Evolutionary conservation across 2,797 vertebrate species (phyloP), one percentile per base, ranked within the genome.

Genomic region (Octomys mimax): DNA sequence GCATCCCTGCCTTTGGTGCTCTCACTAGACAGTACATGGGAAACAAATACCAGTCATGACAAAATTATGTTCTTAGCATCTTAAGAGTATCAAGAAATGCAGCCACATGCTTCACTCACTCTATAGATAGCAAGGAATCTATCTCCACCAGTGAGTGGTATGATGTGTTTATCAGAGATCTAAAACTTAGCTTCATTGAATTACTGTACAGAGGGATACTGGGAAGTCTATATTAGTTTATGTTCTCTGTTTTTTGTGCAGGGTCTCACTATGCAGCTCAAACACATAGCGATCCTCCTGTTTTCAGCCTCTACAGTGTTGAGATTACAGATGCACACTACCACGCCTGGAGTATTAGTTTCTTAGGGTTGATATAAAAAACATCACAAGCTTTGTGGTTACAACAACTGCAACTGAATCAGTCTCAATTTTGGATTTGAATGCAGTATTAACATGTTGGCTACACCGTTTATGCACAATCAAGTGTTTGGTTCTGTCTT

Each of bases 21-120:
- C 39, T 87, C 18, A 42, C 16, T 89, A 54, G 39, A 71, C 49
- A 93, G 80, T 82, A 46, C 36, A 85, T 61, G 21, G 10, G 28
- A 82, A 92, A 94, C 66, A 93, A 89, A 73, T 52, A 85, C 36
- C 9, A 86, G 33, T n/a, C 16, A 66, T n/a, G 13, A 75, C 54
- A 42, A 61, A 79, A 26, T 79, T 46, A 87, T 62, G 2, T 52
- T 91, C 26, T 57, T 52, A 36, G 61, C 11, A 79, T 31, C 61
- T 49, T 57, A 52, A 42, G 33, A 93, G 33, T 57, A 19, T 26
- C 54, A 79, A n/a, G 16, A 89, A 92, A 79, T 39, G 4, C 2
- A 10, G 61, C 6, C 73, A 73, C 8, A 64, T 66, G 22, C 1
- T 1, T 42, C 61, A 42, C 70, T 87, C 10, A 18, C 5, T 62